phyloP scores from a whole-genome alignment of 2,113 vertebrate genomes.

The Alaudala cheleensis region DNA sequence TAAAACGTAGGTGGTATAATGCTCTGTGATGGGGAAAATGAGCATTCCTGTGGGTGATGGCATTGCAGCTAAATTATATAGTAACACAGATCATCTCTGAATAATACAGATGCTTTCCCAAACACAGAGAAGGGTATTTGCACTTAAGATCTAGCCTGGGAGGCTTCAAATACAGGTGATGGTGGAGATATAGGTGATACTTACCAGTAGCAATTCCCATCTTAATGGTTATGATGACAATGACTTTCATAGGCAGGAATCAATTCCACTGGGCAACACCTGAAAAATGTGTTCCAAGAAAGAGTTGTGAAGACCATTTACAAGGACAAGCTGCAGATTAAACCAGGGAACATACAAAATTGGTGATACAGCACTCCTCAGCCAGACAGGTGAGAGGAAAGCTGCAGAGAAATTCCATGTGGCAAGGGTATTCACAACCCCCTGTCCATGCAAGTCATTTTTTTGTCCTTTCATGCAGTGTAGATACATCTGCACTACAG shows the following conservation, averaged over 20 bases:
- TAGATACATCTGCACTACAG: not conserved
- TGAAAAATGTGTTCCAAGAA: not conserved
- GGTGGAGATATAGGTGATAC: not conserved
- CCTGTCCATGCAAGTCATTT: accelerated
- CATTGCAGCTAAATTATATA: not conserved
- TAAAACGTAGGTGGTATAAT: not conserved
- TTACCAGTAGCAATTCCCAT: not conserved
- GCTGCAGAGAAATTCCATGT: not conserved
- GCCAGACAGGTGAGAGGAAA: not conserved
- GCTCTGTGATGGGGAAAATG: not conserved
- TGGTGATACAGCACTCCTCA: not conserved
- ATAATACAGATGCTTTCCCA: not conserved
- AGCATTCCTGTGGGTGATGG: not conserved
- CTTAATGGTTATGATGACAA: not conserved
- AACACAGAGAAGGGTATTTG: not conserved
- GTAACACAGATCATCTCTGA: not conserved
- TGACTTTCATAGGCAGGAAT: not conserved
- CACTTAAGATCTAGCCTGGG: not conserved
- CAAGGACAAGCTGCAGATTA: not conserved
- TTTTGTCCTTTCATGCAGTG: not conserved
- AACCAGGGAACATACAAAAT: not conserved
- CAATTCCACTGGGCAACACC: not conserved
- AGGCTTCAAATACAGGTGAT: not conserved
- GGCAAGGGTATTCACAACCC: not conserved
- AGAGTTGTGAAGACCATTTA: not conserved